Percentiles rank a stretch among this genome's conserved stretches.
phyloP scores from a whole-genome alignment of 2,113 vertebrate genomes.

The Pelobates fuscus region DNA sequence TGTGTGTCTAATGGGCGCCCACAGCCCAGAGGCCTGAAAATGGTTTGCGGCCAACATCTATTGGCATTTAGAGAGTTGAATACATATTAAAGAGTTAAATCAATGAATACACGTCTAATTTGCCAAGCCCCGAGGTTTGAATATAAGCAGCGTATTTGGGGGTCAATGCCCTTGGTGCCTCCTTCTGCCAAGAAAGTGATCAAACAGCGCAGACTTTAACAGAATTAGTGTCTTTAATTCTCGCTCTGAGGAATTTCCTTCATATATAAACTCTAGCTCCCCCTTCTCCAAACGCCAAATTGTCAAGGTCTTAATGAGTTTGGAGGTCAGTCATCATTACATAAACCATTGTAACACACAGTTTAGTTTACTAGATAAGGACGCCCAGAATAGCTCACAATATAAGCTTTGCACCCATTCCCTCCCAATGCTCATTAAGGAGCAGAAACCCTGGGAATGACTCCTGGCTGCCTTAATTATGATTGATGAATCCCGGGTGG shows the following conservation, averaged over 20 bases:
- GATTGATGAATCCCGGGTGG: conserved; percentile 62
- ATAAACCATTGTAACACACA: not conserved
- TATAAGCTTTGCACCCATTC: conserved; percentile 31
- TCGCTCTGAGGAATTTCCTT: not conserved
- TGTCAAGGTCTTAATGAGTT: not conserved
- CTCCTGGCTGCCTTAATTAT: conserved; percentile 58
- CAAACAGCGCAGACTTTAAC: too few species aligned
- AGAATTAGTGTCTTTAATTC: too few species aligned
- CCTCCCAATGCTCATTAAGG: conserved; percentile 52
- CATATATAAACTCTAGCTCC: too few species aligned
- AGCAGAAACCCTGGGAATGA: conserved; percentile 51
- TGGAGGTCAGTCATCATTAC: not conserved
- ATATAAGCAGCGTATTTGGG: too few species aligned
- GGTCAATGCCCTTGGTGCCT: too few species aligned
- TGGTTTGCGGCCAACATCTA: too few species aligned
- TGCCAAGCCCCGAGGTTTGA: too few species aligned
- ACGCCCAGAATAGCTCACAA: not conserved
- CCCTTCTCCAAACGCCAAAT: not conserved
- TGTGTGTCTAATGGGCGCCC: not conserved
- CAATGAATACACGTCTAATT: too few species aligned
- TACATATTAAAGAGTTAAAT: too few species aligned
- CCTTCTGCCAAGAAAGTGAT: too few species aligned
- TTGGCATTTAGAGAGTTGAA: too few species aligned
- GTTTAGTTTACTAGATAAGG: conserved; percentile 15
- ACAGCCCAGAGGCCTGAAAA: too few species aligned